These are phyloP conservation scores for Brachionus manjavacas DNA, from an alignment of 1,140 invertebrate genomes.

Conservation along the genomic window DNA sequence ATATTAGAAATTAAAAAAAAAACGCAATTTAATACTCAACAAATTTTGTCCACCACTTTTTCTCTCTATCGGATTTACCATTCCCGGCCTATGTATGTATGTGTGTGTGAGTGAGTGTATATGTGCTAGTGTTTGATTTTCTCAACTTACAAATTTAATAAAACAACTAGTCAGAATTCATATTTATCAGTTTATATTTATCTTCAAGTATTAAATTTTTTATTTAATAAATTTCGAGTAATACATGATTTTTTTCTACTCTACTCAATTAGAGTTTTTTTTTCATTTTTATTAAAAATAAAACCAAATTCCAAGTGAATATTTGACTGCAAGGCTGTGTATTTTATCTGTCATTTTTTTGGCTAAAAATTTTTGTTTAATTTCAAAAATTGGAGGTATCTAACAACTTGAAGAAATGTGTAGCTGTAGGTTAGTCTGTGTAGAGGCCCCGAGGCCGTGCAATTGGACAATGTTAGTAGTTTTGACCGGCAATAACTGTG, in stretches of 20 bases:
- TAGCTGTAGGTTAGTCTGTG: not conserved
- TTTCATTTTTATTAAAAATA: constrained; percentile 4
- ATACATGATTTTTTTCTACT: constrained; percentile 14
- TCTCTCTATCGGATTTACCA: not conserved
- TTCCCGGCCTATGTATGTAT: not conserved
- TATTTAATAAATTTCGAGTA: constrained; percentile 20
- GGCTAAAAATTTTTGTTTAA: not conserved
- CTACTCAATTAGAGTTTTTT: not conserved
- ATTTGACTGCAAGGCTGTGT: not conserved
- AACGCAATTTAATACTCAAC: constrained; percentile 34
- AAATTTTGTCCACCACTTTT: not conserved
- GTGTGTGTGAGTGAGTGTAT: not conserved
- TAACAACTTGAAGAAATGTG: not conserved
- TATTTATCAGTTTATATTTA: constrained; percentile 13
- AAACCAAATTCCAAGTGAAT: not conserved
- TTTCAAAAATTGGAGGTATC: not conserved
- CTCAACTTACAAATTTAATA: constrained; percentile 28
- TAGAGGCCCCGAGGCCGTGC: not conserved
- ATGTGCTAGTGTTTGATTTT: constrained; percentile 26
- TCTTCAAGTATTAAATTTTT: constrained; percentile 20
- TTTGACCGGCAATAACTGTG: not conserved
- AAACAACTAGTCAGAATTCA: not conserved
- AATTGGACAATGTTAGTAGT: not conserved
- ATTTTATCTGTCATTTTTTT: not conserved
- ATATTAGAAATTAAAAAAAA: not conserved